These are phyloP conservation scores for Xiphorhynchus elegans DNA, from an alignment of 2,113 vertebrate genomes.

Conservation along the genomic window DNA sequence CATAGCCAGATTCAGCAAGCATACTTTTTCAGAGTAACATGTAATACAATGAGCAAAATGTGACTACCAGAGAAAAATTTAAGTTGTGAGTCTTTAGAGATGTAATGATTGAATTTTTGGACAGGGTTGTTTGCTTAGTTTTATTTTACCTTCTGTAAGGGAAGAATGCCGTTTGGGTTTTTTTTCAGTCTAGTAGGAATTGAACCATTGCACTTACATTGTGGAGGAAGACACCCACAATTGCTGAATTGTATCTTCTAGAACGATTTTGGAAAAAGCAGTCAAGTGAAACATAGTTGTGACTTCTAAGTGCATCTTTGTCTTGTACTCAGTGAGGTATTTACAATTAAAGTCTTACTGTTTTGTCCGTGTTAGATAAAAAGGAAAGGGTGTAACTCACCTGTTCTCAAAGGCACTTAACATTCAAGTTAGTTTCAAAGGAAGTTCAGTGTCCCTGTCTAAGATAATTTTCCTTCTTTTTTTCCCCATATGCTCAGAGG, in stretches of 20 bases:
- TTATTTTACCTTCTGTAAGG: neutral
- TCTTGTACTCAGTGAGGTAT: neutral
- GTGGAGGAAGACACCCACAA: neutral
- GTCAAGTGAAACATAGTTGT: neutral
- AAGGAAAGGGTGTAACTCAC: neutral
- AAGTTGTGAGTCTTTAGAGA: neutral
- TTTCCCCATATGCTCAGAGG: neutral
- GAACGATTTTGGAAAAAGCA: neutral
- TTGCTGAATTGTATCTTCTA: neutral
- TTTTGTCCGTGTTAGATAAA: neutral
- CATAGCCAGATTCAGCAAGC: neutral
- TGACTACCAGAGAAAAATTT: neutral
- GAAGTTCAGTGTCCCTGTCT: neutral
- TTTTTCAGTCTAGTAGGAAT: neutral
- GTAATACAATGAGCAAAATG: neutral
- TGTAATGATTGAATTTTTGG: neutral
- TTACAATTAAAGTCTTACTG: neutral
- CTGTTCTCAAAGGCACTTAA: conserved; percentile 1
- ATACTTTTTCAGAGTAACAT: neutral
- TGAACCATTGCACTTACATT: neutral
- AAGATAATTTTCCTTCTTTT: neutral
- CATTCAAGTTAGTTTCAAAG: neutral
- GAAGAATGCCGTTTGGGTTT: neutral
- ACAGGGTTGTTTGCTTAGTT: neutral
- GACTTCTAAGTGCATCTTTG: neutral